phyloP scores from a whole-genome alignment of 2,888 invertebrate genomes.

The Netelia virgata region DNA sequence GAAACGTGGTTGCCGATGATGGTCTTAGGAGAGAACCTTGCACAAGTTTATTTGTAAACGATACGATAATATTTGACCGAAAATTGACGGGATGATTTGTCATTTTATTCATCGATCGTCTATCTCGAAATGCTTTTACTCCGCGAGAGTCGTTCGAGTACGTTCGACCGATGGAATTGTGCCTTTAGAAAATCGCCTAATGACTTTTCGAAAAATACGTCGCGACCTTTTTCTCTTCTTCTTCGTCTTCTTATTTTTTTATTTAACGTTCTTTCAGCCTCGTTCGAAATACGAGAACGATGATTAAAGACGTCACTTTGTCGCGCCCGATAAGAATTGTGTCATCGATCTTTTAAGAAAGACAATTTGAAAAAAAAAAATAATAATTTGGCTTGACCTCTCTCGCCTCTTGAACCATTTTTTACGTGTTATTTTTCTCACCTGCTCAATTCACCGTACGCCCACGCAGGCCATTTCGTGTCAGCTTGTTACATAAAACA shows the following conservation, averaged over 20 bases:
- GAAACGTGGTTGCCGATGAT: not conserved
- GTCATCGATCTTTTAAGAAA: not conserved
- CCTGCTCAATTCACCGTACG: not conserved
- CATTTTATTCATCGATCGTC: not conserved
- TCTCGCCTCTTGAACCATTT: not conserved
- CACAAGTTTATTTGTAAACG: constrained; percentile 28
- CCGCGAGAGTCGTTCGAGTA: not conserved
- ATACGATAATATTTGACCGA: constrained; percentile 13
- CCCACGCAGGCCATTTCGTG: too few relatives aligned
- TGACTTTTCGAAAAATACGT: not conserved
- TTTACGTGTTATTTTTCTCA: not conserved
- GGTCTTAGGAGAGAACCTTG: not conserved
- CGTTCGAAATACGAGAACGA: not conserved
- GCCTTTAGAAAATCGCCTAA: too few relatives aligned
- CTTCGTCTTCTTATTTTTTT: not conserved
- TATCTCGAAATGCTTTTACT: not conserved
- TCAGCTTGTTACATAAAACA: not conserved
- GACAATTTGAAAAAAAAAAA: not conserved
- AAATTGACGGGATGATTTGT: not conserved
- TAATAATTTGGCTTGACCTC: not conserved
- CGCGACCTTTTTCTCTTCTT: not conserved
- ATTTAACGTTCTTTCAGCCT: not conserved
- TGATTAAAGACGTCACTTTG: not conserved
- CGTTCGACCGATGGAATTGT: too few relatives aligned
- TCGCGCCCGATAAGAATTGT: not conserved